Base-by-base conservation (phyloP, 1,140 invertebrate species). In the Drosophila miranda region DNA sequence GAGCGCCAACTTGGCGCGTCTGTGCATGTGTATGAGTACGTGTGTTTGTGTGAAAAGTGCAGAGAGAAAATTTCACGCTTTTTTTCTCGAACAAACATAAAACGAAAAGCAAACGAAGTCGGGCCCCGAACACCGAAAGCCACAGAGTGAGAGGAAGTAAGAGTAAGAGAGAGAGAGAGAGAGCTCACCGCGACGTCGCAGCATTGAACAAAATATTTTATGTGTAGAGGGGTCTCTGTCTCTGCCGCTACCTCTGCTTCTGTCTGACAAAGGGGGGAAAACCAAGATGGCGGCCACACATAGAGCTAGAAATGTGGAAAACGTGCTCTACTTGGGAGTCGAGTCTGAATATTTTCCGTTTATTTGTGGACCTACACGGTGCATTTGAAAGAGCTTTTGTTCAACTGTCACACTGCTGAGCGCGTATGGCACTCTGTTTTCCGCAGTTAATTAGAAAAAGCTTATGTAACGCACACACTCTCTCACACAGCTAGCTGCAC, bases 61-160 rank as follows among this genome's bases (percentile, higher is more conserved):
- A 83, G 81, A 86, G 78, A 80, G 81, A 75, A 86, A 81, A 86
- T 78, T 87, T 74, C 69, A 87, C 77, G 69, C 67, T 77, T 81
- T 78, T 61, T 68, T 56, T 58, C 51, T 76, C 78, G 74, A 81
- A 77, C 78, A 86, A 87, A 87, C 82, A 86, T 86, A 86, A 86
- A 82, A 82, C 78, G 78, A 74, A 78, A 86, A 77, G 61, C 64
- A 62, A 84, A 71, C 71, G 76, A 66, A 67, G 72, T 75, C 72
- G 13, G 14, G 11, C 38, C 41, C 6, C 5, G 9, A 19, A 21
- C 8, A 54, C 54, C 49, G 52, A 59, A 55, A 69, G 57, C 49
- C 48, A 13, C 42, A 78, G 71, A 66, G 72, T 71, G 82, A 82
- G 82, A 87, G 82, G 82, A 74, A 86, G 81, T 70, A 73, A 59